Conservation (phyloP, 2,888 invertebrate genomes). For the Andrena flavipes region DNA sequence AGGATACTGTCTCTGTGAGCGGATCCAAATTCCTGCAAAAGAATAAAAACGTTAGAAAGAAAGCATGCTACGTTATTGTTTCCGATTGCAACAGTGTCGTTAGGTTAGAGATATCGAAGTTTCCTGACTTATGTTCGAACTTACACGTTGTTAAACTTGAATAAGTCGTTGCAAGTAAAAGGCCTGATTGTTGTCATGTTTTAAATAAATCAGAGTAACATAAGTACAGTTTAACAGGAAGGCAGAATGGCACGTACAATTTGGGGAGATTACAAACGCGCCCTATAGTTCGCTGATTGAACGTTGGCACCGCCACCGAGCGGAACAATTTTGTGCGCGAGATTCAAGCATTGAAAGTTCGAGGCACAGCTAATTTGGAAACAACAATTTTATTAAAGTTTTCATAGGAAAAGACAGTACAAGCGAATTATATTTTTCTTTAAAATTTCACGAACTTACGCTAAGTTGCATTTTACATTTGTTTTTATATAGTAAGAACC, state of each 20-base stretch:
- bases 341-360: too few relatives aligned
- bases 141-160: slow-evolving; percentile 97
- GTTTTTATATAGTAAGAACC: slow-evolving; percentile 26
- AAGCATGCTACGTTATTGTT: not conserved
- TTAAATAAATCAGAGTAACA: not conserved
- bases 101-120: slow-evolving; percentile 39
- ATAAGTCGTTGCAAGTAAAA: slow-evolving; percentile 97
- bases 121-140: slow-evolving; percentile 14
- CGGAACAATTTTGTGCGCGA: too few relatives aligned
- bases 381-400: slow-evolving; percentile 67
- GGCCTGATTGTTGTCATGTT: slow-evolving; percentile 95
- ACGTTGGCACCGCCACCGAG: too few relatives aligned
- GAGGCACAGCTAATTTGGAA: slow-evolving; percentile 35
- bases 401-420: slow-evolving; percentile 59
- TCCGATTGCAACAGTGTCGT: too few relatives aligned
- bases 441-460: slow-evolving; percentile 48
- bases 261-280: too few relatives aligned
- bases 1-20: slow-evolving; percentile 95
- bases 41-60: slow-evolving; percentile 49
- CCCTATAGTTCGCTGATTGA: too few relatives aligned
- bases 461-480: slow-evolving; percentile 43
- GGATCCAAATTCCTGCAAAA: slow-evolving; percentile 96
- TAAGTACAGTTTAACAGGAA: not conserved
- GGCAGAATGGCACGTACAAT: too few relatives aligned
- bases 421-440: slow-evolving; percentile 48